Conservation (phyloP, 2,888 invertebrate species). For the Athalia circularis region DNA sequence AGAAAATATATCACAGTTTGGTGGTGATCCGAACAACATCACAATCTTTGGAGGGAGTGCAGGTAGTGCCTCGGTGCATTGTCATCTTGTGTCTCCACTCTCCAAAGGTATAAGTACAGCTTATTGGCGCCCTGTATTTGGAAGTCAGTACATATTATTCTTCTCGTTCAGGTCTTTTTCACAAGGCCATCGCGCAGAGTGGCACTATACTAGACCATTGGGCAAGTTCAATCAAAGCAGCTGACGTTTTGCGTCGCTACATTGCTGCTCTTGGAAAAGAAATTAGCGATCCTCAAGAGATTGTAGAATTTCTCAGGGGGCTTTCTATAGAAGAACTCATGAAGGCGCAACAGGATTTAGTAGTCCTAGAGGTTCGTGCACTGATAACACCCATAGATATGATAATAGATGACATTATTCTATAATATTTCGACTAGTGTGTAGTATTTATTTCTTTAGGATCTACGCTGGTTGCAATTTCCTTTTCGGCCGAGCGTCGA, state of each 20-base stretch:
- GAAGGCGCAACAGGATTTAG: slow-evolving; percentile 47
- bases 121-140: no score
- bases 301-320: slow-evolving; percentile 60
- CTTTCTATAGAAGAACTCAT: slow-evolving; percentile 58
- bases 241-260: not conserved
- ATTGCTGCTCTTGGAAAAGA: slow-evolving; percentile 58
- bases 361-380: slow-evolving; percentile 48
- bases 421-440: not conserved
- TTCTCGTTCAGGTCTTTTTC: slow-evolving; percentile 25
- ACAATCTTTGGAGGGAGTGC: slow-evolving; percentile 64
- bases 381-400: not conserved
- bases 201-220: not conserved
- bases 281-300: slow-evolving; percentile 56
- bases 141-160: not conserved
- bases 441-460: slow-evolving; percentile 48
- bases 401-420: not conserved
- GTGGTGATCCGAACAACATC: slow-evolving; percentile 64
- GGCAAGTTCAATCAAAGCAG: not conserved
- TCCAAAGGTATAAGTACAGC: slow-evolving; percentile 57
- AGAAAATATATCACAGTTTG: slow-evolving; percentile 62
- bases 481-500: slow-evolving; percentile 53
- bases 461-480: slow-evolving; percentile 37
- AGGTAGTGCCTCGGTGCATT: slow-evolving; percentile 56
- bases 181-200: slow-evolving; percentile 33
- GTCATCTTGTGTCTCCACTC: slow-evolving; percentile 58